These are phyloP conservation scores for Netelia inedita DNA, from an alignment of 2,888 invertebrate genomes.

Conservation along the genomic window DNA sequence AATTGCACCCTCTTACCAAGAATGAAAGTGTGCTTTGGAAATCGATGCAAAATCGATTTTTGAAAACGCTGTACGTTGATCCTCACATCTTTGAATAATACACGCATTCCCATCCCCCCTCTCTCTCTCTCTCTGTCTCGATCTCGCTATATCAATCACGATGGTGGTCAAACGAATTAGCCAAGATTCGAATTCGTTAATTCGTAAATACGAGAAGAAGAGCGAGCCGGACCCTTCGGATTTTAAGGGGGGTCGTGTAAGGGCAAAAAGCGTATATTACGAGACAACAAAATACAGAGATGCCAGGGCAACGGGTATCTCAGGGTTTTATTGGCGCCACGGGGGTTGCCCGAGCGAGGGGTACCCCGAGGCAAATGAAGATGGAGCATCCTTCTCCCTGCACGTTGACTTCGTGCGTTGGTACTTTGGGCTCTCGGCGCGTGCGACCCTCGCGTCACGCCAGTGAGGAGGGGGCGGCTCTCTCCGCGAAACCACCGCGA, in stretches of 20 bases:
- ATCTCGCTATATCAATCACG: conserved; percentile 62
- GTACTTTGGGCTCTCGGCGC: conserved; percentile 39
- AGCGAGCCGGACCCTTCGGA: conserved; percentile 26
- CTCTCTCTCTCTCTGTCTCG: conserved; percentile 3
- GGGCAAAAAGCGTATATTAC: conserved; percentile 14
- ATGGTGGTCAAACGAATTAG: conserved; percentile 58
- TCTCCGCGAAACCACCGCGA: conserved; percentile 38
- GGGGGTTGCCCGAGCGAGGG: conserved; percentile 75
- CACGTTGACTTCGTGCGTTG: conserved; percentile 36
- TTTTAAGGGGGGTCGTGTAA: conserved; percentile 20
- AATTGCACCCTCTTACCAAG: too few relatives aligned
- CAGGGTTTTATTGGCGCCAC: conserved; percentile 82
- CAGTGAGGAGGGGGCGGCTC: conserved; percentile 60
- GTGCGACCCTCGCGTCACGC: conserved; percentile 63
- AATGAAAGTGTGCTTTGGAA: too few relatives aligned
- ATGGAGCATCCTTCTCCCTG: conserved; percentile 73
- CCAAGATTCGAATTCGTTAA: conserved; percentile 65
- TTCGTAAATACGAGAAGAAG: conserved; percentile 53
- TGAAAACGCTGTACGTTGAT: too few relatives aligned
- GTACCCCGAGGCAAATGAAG: conserved; percentile 79
- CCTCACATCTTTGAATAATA: not conserved
- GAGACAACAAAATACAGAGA: conserved; percentile 66
- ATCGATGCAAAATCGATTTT: too few relatives aligned
- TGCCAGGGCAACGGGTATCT: conserved; percentile 77
- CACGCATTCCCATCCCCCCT: not conserved